A percentile compares a stretch with the other conserved stretches of the same genome.
phyloP scores from a whole-genome alignment of 2,797 vertebrate genomes.

The Squalus acanthias region DNA sequence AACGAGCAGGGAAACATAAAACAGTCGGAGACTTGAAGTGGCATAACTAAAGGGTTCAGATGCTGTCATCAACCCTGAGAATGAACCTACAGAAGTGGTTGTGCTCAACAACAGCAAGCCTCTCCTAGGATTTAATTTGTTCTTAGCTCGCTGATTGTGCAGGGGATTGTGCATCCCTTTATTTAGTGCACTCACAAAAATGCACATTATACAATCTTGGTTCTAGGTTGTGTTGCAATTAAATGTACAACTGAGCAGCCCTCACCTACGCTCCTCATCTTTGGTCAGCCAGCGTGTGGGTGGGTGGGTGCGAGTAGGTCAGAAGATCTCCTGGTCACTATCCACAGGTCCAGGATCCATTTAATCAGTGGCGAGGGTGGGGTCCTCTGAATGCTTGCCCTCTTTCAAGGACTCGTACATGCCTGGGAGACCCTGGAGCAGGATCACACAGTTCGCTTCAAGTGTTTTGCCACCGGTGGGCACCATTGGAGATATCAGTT shows the following conservation, averaged over 20 bases:
- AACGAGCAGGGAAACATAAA: neutral
- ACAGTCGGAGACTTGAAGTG: neutral
- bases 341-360: neutral
- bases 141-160: neutral
- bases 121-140: no score
- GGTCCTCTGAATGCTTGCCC: neutral
- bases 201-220: neutral
- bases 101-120: neutral
- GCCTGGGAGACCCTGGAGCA: neutral
- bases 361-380: neutral
- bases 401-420: neutral
- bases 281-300: neutral
- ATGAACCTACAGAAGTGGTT: neutral
- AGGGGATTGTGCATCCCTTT: neutral
- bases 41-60: neutral
- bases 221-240: neutral
- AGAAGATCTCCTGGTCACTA: neutral
- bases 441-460: neutral
- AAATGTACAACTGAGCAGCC: neutral
- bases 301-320: neutral
- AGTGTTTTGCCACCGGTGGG: neutral
- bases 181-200: neutral
- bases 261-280: neutral
- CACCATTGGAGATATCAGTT: no score
- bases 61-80: neutral